Evolutionary conservation across 2,797 vertebrate genomes (phyloP).

Genomic region (Huso huso): DNA sequence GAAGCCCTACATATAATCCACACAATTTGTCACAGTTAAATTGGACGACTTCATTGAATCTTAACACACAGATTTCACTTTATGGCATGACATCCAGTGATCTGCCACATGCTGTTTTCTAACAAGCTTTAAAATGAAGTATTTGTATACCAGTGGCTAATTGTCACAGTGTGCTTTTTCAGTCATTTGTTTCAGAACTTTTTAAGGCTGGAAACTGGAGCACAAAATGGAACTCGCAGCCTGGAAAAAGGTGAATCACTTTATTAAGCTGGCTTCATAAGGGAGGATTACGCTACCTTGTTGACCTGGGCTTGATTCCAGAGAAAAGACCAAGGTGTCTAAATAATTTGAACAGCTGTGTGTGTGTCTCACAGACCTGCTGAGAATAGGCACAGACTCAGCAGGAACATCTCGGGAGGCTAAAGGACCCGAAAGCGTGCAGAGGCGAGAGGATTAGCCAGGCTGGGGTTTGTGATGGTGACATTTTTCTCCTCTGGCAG

Average conservation of each 20-base stretch:
- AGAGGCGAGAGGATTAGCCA: constrained; percentile 43
- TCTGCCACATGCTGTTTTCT: not conserved
- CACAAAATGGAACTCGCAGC: not conserved
- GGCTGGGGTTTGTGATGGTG: constrained; percentile 62
- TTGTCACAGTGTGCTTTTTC: not conserved
- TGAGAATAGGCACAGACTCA: constrained; percentile 34
- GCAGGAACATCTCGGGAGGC: constrained; percentile 26
- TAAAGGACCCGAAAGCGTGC: constrained; percentile 10
- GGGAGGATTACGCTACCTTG: constrained; percentile 2
- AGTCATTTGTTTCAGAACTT: too few species aligned
- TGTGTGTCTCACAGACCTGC: constrained; percentile 25
- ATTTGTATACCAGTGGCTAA: too few species aligned
- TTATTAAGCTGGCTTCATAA: constrained; percentile 3
- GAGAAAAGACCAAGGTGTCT: constrained; percentile 6
- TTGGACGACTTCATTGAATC: too few species aligned
- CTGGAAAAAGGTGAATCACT: not conserved
- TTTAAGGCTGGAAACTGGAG: too few species aligned
- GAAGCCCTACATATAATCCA: too few species aligned
- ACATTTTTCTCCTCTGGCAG: constrained; percentile 63
- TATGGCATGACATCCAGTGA: too few species aligned
- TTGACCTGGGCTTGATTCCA: not conserved
- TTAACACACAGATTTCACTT: too few species aligned
- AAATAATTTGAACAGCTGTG: constrained; percentile 2
- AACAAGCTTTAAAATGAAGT: not conserved
- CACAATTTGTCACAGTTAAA: too few species aligned